phyloP scores from a whole-genome alignment of 2,113 vertebrate species.

The Mormyrus iriodes region DNA sequence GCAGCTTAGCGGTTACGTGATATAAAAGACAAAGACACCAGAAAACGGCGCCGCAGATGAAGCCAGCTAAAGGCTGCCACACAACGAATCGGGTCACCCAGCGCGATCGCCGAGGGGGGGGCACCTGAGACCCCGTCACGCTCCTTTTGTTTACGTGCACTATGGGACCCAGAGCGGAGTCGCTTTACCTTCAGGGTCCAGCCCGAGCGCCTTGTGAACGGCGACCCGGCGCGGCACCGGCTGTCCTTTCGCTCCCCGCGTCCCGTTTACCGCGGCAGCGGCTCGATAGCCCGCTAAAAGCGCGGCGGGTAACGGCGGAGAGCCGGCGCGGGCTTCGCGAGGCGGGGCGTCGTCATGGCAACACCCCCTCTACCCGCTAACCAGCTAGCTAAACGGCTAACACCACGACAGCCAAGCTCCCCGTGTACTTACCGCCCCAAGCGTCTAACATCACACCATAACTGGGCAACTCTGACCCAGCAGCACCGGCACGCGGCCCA shows the following conservation, averaged over 20 bases:
- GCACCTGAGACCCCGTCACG: neutral
- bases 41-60: neutral
- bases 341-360: neutral
- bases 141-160: neutral
- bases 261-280: neutral
- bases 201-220: neutral
- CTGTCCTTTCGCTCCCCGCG: neutral
- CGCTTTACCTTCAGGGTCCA: neutral
- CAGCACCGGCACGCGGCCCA: neutral
- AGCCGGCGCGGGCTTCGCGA: neutral
- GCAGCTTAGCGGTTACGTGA: neutral
- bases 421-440: neutral
- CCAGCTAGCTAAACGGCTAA: neutral
- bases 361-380: neutral
- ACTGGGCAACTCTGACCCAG: neutral
- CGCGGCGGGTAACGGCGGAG: neutral
- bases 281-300: neutral
- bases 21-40: neutral
- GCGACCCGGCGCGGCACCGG: neutral
- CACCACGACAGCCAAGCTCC: neutral
- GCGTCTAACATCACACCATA: neutral
- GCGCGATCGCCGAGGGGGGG: neutral
- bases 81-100: neutral
- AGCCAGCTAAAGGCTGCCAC: neutral
- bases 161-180: neutral